Evolutionary conservation across 1,140 invertebrate species (phyloP).

Genomic region (Dolichoris vasculosae): DNA sequence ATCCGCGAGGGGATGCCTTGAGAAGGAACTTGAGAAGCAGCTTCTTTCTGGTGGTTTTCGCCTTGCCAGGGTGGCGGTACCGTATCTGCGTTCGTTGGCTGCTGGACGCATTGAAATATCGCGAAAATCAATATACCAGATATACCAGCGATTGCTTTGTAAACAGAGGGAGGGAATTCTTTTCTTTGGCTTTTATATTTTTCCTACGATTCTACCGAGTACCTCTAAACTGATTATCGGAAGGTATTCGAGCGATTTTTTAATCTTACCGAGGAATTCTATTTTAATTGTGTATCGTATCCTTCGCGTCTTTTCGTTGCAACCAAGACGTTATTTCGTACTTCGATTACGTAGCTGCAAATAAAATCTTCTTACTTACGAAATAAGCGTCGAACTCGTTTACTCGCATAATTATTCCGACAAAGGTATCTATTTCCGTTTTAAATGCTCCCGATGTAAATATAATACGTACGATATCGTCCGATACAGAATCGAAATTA

Average conservation of each 20-base stretch:
- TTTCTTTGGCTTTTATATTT: background rate
- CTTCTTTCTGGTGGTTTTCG: conserved; percentile 61
- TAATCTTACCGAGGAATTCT: background rate
- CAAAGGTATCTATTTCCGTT: too few relatives aligned
- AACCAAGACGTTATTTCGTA: background rate
- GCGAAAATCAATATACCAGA: conserved; percentile 23
- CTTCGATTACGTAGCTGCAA: too few relatives aligned
- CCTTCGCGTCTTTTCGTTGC: background rate
- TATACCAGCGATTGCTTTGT: conserved; percentile 21
- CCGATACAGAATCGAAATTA: too few relatives aligned
- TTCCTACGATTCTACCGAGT: background rate
- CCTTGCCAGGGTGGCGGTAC: conserved; percentile 67
- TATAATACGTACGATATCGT: too few relatives aligned
- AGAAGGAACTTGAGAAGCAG: conserved; percentile 57
- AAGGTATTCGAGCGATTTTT: background rate
- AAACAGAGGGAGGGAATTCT: background rate
- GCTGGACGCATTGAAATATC: conserved; percentile 8
- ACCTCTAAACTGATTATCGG: background rate
- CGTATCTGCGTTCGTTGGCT: background rate
- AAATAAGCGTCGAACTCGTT: too few relatives aligned
- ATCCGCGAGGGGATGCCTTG: conserved; percentile 72
- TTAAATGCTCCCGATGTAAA: too few relatives aligned
- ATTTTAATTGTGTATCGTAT: background rate
- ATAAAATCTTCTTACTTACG: too few relatives aligned
- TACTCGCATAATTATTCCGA: too few relatives aligned